Evolutionary conservation across 2,888 invertebrate species (phyloP), one percentile per base, ranked within the genome.

Genomic region (Gastracanthus pulcherrimus): DNA sequence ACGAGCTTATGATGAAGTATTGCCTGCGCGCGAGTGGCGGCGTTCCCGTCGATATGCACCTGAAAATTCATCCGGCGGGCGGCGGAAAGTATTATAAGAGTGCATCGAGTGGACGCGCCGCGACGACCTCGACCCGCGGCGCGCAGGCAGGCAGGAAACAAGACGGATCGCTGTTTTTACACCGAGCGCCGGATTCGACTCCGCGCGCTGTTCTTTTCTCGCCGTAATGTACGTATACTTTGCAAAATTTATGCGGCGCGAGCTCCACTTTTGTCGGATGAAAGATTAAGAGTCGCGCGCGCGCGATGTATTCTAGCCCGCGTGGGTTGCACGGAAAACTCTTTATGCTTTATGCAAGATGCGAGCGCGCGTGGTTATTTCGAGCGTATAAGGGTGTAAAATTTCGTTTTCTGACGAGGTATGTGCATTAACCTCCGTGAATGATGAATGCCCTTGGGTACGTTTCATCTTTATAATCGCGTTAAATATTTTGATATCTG

Each of bases 401-500:
- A 62, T 69, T 48, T 48, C 48, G 13, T 36, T 71, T 36, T 16
- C 55, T 60, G 31, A 31, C 7, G n/a, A 60, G 60, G 9, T 62
- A 62, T 34, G 34, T 36, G 62, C 34, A 34, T 62, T 62, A 31
- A 19, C 26, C 55, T 38, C 71, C 19, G 16, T 71, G 16, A 36
- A 55, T 11, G 7, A 62, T 36, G 36, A 3, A 62, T 19, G n/a
- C n/a, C 2, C 55, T 23, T 13, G 23, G 26, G 26, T 23, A 23
- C 55, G 48, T 55, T 55, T 26, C 55, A 11, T 55, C 55, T 55
- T 55, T 23, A 23, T 23, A 23, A 55, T 19, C 3, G n/a, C 34
- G 19, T 62, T 62, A 62, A 34, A 62, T 62, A 62, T 62, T 62
- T 62, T 62, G n/a, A n/a, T 13, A n/a, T 13, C 62, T 34, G 58